Percentiles rank a stretch among this genome's conserved stretches.
Conservation (phyloP, 1,140 invertebrate genomes). For the Lepidurus packardi region DNA sequence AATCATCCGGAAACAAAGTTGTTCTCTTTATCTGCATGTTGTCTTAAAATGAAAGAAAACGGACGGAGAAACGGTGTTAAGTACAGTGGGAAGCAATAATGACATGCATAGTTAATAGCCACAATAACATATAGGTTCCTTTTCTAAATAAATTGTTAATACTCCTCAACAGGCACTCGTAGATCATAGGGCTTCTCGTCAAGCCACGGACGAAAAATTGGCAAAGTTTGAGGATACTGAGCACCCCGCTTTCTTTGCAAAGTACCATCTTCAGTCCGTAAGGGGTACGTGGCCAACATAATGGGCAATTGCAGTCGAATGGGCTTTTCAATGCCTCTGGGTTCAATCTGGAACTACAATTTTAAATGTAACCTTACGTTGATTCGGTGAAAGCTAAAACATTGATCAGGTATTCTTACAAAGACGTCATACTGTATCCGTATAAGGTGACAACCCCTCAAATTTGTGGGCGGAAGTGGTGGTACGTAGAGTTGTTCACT, state of each 20-base stretch:
- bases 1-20: too few relatives aligned
- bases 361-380: neutral
- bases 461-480: conserved; percentile 87
- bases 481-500: conserved; percentile 89
- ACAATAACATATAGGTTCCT: neutral
- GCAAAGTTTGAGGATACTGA: conserved; percentile 83
- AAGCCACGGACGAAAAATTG: conserved; percentile 85
- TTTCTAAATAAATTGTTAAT: neutral
- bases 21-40: too few relatives aligned
- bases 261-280: conserved; percentile 49
- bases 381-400: conserved; percentile 25
- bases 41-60: too few relatives aligned
- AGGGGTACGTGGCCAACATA: conserved; percentile 86
- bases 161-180: conserved; percentile 19
- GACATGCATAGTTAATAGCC: neutral
- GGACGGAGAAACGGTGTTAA: neutral
- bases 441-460: conserved; percentile 91
- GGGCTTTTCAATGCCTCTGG: conserved; percentile 84
- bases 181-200: conserved; percentile 57
- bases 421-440: conserved; percentile 91
- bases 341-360: conserved; percentile 79
- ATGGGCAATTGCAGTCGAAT: conserved; percentile 88
- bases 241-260: conserved; percentile 60
- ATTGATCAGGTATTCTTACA: conserved; percentile 57
- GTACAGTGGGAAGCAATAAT: neutral